phyloP scores from a whole-genome alignment of 2,113 vertebrate species.

The Nyctibius bracteatus region DNA sequence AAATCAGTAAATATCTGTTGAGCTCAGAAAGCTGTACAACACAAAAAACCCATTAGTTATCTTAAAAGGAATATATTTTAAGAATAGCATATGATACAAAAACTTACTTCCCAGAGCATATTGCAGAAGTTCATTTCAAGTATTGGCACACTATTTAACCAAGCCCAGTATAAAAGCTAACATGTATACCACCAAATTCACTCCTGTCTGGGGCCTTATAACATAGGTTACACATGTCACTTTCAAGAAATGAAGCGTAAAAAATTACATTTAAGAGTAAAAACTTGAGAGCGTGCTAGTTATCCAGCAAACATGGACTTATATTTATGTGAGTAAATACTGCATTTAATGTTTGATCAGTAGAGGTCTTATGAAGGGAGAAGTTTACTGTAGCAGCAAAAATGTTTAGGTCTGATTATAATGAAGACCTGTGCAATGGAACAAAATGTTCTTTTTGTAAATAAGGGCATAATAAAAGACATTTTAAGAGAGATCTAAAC shows the following conservation, averaged over 20 bases:
- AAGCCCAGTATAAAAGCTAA: not conserved
- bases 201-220: not conserved
- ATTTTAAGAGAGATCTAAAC: not conserved
- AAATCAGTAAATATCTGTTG: not conserved
- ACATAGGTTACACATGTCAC: not conserved
- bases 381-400: not conserved
- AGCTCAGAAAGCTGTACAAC: not conserved
- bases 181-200: not conserved
- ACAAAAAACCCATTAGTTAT: not conserved
- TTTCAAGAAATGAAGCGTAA: not conserved
- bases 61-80: not conserved
- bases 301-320: not conserved
- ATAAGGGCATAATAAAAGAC: not conserved
- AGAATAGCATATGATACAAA: not conserved
- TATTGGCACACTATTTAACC: not conserved
- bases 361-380: not conserved
- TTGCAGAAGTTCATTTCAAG: not conserved
- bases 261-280: not conserved
- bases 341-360: not conserved
- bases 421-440: not conserved
- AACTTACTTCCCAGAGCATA: not conserved
- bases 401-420: not conserved
- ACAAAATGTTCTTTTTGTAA: not conserved
- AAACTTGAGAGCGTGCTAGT: not conserved
- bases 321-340: not conserved